Conservation (phyloP, 2,888 invertebrate species). For the Rhodophaea formosa region DNA sequence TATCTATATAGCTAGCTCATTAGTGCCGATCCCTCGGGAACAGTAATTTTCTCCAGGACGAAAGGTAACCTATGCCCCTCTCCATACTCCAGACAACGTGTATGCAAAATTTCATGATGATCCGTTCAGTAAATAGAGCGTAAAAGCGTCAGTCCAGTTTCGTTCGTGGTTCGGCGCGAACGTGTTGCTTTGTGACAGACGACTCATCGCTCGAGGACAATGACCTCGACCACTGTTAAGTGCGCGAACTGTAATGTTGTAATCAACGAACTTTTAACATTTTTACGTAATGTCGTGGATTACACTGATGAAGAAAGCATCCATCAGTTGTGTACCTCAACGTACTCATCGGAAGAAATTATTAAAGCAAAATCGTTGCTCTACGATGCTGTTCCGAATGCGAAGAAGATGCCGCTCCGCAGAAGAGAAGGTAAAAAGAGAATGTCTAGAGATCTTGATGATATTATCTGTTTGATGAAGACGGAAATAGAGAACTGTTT, state of each 20-base stretch:
- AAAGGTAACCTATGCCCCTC: too few relatives aligned
- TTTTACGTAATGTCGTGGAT: not conserved
- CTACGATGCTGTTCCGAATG: not conserved
- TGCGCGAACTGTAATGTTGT: not conserved
- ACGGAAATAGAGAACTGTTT: not conserved
- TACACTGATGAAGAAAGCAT: not conserved
- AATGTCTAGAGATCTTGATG: not conserved
- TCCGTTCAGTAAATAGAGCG: too few relatives aligned
- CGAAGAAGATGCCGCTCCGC: not conserved
- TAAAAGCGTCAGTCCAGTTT: too few relatives aligned
- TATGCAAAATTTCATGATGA: too few relatives aligned
- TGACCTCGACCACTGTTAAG: constrained; percentile 2
- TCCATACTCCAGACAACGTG: too few relatives aligned
- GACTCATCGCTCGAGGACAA: not conserved
- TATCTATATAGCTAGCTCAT: too few relatives aligned
- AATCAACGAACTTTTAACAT: not conserved
- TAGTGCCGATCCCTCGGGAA: too few relatives aligned
- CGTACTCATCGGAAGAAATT: not conserved
- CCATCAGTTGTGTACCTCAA: not conserved
- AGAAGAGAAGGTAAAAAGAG: not conserved
- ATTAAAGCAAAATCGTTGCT: not conserved
- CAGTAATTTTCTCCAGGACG: too few relatives aligned
- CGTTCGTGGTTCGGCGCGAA: too few relatives aligned
- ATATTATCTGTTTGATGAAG: not conserved
- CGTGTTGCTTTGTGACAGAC: too few relatives aligned